A percentile compares a stretch with the other conserved stretches of the same genome.
Evolutionary conservation across 1,140 invertebrate species (phyloP).

Genomic region (Drosophila nigrodunni): DNA sequence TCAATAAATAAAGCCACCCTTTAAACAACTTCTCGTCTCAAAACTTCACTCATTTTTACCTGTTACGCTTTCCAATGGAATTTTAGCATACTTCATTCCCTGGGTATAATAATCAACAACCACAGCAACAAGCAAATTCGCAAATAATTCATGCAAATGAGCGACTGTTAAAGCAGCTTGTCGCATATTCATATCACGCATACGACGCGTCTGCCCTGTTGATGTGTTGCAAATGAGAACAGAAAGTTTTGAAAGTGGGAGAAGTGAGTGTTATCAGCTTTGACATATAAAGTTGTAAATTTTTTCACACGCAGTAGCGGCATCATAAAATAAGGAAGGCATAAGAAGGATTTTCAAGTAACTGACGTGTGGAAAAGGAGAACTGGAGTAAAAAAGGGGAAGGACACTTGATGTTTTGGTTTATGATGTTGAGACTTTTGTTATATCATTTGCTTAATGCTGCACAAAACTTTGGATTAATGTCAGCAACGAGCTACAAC

Average conservation of each 20-base stretch:
- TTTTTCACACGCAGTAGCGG: slow-evolving; percentile 26
- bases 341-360: slow-evolving; percentile 14
- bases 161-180: slow-evolving; percentile 52
- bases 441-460: slow-evolving; percentile 27
- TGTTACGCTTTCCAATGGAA: no score
- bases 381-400: not conserved
- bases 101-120: slow-evolving; percentile 7
- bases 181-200: slow-evolving; percentile 62
- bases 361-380: slow-evolving; percentile 7
- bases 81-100: no score
- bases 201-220: slow-evolving; percentile 52
- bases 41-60: no score
- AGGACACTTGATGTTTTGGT: slow-evolving; percentile 1
- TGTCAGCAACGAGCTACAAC: not conserved
- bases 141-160: slow-evolving; percentile 78
- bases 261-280: slow-evolving; percentile 41
- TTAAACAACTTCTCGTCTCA: no score
- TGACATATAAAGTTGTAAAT: slow-evolving; percentile 78
- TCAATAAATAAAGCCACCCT: no score
- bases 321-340: slow-evolving; percentile 28
- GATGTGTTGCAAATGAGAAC: slow-evolving; percentile 67
- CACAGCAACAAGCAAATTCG: slow-evolving; percentile 31
- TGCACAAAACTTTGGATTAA: slow-evolving; percentile 22
- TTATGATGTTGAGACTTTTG: slow-evolving; percentile 14
- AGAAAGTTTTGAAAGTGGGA: slow-evolving; percentile 1